These are phyloP conservation scores for Potamilus streckersoni DNA, from an alignment of 1,140 invertebrate genomes.

Conservation along the genomic window DNA sequence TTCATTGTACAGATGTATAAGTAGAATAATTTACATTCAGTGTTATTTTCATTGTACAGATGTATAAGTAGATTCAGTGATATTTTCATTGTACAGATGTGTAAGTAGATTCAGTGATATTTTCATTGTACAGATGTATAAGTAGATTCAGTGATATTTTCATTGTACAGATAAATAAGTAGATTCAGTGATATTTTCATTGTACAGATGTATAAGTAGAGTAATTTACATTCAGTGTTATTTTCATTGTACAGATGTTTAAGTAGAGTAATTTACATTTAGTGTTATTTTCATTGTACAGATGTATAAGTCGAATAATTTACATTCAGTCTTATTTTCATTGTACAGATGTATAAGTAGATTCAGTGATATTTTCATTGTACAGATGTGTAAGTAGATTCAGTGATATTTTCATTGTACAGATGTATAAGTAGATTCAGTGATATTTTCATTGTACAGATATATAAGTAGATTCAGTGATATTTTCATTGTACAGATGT, in stretches of 20 bases:
- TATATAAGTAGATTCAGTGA: conserved; percentile 46
- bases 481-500: no score
- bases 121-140: conserved; percentile 49
- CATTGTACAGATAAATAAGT: no score
- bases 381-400: conserved; percentile 48
- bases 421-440: conserved; percentile 44
- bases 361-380: background rate
- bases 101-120: conserved; percentile 3
- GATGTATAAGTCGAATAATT: conserved; percentile 38
- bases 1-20: conserved; percentile 49
- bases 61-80: conserved; percentile 32
- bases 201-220: conserved; percentile 49
- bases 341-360: conserved; percentile 49
- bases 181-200: background rate
- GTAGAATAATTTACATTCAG: background rate
- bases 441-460: conserved; percentile 31
- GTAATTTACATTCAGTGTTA: no score
- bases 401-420: conserved; percentile 4
- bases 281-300: conserved; percentile 20
- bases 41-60: conserved; percentile 30
- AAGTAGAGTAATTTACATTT: background rate
- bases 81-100: conserved; percentile 45
- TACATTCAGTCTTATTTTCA: background rate
- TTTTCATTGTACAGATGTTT: conserved; percentile 49
- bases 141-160: no score